Conservation (phyloP, 2,797 vertebrate genomes). For the Gallirallus australis region DNA sequence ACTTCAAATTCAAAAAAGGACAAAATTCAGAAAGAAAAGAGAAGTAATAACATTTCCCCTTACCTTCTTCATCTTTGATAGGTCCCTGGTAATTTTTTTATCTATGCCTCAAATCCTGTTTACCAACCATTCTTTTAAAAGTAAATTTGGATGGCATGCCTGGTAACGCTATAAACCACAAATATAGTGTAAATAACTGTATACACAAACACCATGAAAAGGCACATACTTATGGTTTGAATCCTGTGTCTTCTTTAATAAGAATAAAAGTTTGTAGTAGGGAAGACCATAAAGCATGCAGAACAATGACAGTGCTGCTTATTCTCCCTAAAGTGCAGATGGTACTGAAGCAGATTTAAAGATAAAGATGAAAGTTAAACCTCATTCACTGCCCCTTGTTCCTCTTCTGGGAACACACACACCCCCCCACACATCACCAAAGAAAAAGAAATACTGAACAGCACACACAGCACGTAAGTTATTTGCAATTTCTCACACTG, state of each 20-base stretch:
- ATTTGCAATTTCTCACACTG: neutral
- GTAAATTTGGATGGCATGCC: neutral
- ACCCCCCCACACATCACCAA: neutral
- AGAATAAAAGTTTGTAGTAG: neutral
- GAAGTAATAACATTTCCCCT: neutral
- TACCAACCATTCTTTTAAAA: neutral
- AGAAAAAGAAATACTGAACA: neutral
- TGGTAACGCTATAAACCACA: neutral
- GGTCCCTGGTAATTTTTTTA: neutral
- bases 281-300: neutral
- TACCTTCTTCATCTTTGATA: neutral
- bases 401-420: neutral
- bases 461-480: neutral
- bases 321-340: neutral
- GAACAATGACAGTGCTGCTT: neutral
- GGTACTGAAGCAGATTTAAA: neutral
- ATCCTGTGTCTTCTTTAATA: neutral
- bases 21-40: neutral
- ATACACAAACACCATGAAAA: neutral
- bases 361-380: slow-evolving; percentile 24
- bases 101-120: neutral
- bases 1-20: neutral
- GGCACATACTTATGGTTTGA: neutral
- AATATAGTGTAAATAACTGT: neutral
- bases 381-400: neutral